Conservation (phyloP, 2,888 invertebrate genomes). For the Nemotelus nigrinus region DNA sequence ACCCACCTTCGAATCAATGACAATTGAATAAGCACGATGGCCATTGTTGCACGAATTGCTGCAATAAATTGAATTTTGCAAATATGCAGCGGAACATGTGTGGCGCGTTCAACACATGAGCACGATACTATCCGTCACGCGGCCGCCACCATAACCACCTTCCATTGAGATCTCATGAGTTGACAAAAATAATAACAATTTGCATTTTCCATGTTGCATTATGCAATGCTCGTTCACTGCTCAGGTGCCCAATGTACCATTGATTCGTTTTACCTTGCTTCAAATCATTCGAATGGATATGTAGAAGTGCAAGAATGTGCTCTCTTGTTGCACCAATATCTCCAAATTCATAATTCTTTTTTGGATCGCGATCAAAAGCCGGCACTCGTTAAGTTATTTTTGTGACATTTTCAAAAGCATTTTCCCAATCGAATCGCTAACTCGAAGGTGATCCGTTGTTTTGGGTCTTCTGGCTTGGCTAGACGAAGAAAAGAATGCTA, state of each 20-base stretch:
- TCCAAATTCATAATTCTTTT: neutral
- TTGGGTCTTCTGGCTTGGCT: neutral
- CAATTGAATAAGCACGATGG: conserved; percentile 30
- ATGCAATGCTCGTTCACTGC: conserved; percentile 7
- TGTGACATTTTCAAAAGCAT: conserved; percentile 13
- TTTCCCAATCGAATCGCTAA: neutral
- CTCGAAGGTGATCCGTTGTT: conserved; percentile 20
- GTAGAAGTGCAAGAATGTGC: too few relatives aligned
- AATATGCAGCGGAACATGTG: neutral
- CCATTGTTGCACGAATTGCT: conserved; percentile 36
- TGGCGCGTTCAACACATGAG: conserved; percentile 6
- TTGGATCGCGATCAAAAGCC: conserved; percentile 8
- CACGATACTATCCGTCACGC: conserved; percentile 20
- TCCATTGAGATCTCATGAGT: conserved; percentile 14
- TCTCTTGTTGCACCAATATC: too few relatives aligned
- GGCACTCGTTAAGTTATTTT: conserved; percentile 18
- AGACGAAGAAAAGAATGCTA: neutral
- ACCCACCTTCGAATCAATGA: conserved; percentile 12
- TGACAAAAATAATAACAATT: conserved; percentile 25
- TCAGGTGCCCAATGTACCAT: conserved; percentile 10
- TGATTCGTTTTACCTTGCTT: neutral
- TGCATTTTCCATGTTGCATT: neutral
- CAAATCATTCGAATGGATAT: too few relatives aligned
- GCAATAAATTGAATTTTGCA: conserved; percentile 22
- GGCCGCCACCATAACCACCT: neutral